A percentile compares a stretch with the other conserved stretches of the same genome.
Conservation (phyloP, 1,140 invertebrate genomes). For the Chlorops oryzae region DNA sequence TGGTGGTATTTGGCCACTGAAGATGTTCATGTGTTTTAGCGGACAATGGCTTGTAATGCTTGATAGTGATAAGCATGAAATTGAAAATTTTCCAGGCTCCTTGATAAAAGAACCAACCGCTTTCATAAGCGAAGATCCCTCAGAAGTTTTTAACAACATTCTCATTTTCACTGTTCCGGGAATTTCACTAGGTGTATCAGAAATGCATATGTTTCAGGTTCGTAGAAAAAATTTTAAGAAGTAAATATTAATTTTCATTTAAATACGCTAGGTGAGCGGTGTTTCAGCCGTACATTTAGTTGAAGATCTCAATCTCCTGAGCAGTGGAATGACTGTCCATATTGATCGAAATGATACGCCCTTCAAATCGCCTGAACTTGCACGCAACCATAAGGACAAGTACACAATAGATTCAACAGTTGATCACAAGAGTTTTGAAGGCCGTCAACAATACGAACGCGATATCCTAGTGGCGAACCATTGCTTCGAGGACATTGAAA, state of each 20-base stretch:
- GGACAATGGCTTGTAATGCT: slow-evolving; percentile 43
- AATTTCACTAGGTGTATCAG: slow-evolving; percentile 35
- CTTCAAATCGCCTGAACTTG: slow-evolving; percentile 30
- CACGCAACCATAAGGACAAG: slow-evolving; percentile 28
- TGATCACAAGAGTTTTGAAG: slow-evolving; percentile 34
- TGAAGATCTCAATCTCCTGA: slow-evolving; percentile 52
- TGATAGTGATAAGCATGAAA: slow-evolving; percentile 41
- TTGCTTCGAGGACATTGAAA: slow-evolving; percentile 41
- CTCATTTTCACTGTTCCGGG: slow-evolving; percentile 39
- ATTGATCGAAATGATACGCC: slow-evolving; percentile 39
- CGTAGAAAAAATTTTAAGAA: too few species aligned
- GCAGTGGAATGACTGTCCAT: slow-evolving; percentile 30
- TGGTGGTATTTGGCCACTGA: slow-evolving; percentile 40
- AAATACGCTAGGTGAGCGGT: slow-evolving; percentile 39
- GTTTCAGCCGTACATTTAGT: slow-evolving; percentile 53
- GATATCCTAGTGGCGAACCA: slow-evolving; percentile 41
- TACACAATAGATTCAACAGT: slow-evolving; percentile 29
- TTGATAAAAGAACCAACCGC: slow-evolving; percentile 39
- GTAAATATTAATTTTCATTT: neutral
- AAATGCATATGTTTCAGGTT: slow-evolving; percentile 44
- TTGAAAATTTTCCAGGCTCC: slow-evolving; percentile 41
- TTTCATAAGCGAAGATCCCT: slow-evolving; percentile 36
- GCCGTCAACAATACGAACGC: slow-evolving; percentile 34
- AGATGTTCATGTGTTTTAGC: slow-evolving; percentile 43
- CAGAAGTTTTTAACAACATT: slow-evolving; percentile 37